Evolutionary conservation across 2,888 invertebrate genomes (phyloP).

Genomic region (Thysanoteuthis rhombus): DNA sequence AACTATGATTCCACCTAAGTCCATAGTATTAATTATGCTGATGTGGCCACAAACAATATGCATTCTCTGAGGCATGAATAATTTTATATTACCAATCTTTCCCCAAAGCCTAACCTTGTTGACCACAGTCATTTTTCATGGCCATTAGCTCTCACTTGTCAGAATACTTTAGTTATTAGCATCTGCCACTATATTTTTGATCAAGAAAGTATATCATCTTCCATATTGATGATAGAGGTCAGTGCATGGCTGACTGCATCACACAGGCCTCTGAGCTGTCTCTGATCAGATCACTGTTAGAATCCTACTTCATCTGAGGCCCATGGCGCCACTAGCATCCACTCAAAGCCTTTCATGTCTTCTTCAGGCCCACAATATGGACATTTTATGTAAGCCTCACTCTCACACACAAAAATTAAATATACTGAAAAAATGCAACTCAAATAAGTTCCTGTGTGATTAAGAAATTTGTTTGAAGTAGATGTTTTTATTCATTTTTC

Average conservation of each 20-base stretch:
- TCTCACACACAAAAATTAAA: background rate
- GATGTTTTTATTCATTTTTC: too few species aligned
- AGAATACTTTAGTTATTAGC: constrained; percentile 12
- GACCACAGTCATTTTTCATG: background rate
- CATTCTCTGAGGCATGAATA: constrained; percentile 12
- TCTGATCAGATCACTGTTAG: background rate
- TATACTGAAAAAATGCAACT: background rate
- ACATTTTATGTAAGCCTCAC: background rate
- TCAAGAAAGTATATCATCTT: constrained; percentile 12
- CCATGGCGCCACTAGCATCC: background rate
- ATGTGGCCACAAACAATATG: background rate
- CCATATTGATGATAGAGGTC: constrained; percentile 12
- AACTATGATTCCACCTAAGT: background rate
- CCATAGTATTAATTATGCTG: background rate
- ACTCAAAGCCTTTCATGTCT: background rate
- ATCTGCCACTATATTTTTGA: constrained; percentile 12
- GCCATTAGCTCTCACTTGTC: constrained; percentile 12
- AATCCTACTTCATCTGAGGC: background rate
- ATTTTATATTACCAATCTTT: constrained; percentile 12
- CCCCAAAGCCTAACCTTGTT: constrained; percentile 12
- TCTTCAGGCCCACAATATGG: background rate
- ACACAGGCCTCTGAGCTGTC: background rate
- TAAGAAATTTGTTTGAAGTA: too few species aligned
- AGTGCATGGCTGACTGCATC: background rate
- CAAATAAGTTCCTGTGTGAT: too few species aligned